These are phyloP conservation scores for Chaetura pelagica DNA, from an alignment of 2,113 vertebrate species.

Conservation along the genomic window DNA sequence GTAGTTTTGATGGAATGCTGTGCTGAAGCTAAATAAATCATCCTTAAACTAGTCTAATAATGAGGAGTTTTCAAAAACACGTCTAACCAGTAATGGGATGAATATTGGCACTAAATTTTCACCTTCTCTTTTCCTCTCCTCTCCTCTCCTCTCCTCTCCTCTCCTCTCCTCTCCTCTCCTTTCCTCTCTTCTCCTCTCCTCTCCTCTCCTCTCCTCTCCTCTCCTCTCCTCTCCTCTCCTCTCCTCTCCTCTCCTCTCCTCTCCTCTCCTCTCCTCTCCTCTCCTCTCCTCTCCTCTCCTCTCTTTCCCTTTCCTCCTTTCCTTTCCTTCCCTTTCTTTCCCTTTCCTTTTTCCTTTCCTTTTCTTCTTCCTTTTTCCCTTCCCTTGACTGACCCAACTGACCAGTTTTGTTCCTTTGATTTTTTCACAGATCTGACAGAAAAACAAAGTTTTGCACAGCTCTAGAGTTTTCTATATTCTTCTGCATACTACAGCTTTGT, in stretches of 20 bases:
- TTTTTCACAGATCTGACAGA: not conserved
- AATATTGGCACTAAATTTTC: not conserved
- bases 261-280: accelerated
- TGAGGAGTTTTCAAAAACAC: not conserved
- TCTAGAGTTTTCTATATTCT: not conserved
- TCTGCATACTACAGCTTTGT: not conserved
- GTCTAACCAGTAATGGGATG: not conserved
- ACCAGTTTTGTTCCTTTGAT: not conserved
- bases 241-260: no score
- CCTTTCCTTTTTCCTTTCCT: not conserved
- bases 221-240: no score
- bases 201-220: not conserved
- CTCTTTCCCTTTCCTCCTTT: accelerated
- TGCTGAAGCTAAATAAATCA: not conserved
- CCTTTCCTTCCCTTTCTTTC: no score
- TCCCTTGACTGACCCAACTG: not conserved
- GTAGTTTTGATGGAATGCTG: not conserved
- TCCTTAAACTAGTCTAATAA: not conserved
- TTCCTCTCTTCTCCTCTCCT: not conserved
- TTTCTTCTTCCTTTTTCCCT: not conserved
- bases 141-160: no score
- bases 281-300: not conserved
- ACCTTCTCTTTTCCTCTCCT: no score
- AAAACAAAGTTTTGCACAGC: not conserved
- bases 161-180: accelerated